Evolutionary conservation across 2,888 invertebrate genomes (phyloP).

Genomic region (Notocelia uddmanniana): DNA sequence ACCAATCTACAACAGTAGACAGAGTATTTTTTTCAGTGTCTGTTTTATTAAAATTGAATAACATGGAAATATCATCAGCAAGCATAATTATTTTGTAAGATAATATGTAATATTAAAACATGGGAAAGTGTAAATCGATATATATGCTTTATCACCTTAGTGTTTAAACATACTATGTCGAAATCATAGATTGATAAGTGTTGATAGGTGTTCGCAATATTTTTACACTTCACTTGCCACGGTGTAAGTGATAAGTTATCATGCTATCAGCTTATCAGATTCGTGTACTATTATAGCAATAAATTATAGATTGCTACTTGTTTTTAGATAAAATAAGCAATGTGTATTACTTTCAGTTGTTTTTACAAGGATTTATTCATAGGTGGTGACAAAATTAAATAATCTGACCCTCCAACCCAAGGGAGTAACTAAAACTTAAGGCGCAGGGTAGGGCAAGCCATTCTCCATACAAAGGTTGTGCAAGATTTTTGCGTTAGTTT

Average conservation of each 20-base stretch:
- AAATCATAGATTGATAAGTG: slow-evolving; percentile 18
- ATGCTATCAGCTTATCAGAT: slow-evolving; percentile 39
- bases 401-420: no score
- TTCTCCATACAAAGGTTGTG: no score
- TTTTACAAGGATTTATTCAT: background rate
- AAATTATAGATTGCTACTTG: slow-evolving; percentile 44
- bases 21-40: no score
- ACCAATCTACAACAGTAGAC: no score
- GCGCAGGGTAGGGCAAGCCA: no score
- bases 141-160: background rate
- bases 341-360: background rate
- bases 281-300: slow-evolving; percentile 42
- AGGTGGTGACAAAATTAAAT: background rate
- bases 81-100: no score
- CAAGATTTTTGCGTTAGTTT: no score
- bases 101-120: no score
- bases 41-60: no score
- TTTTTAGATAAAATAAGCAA: slow-evolving; percentile 34
- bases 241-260: slow-evolving; percentile 18
- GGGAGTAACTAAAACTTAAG: no score
- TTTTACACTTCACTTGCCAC: slow-evolving; percentile 32
- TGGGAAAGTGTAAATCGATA: no score
- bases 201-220: slow-evolving; percentile 40
- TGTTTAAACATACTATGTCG: slow-evolving; percentile 8
- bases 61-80: no score